A percentile compares a stretch with the other conserved stretches of the same genome.
These are phyloP conservation scores for Eubasilissa splendida DNA, from an alignment of 2,888 invertebrate genomes.

Conservation along the genomic window DNA sequence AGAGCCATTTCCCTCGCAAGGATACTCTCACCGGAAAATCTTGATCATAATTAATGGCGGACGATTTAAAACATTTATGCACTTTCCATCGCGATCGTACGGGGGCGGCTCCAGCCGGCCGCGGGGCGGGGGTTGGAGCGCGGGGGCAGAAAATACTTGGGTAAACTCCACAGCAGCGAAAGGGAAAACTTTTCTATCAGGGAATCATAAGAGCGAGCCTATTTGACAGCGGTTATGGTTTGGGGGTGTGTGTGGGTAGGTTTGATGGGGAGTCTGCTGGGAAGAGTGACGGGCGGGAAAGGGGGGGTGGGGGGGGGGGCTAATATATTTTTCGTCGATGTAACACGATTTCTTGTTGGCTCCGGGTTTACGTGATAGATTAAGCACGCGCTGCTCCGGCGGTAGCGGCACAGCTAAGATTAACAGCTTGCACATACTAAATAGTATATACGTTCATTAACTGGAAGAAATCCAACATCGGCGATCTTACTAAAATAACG, in stretches of 20 bases:
- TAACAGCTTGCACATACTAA: slow-evolving; percentile 30
- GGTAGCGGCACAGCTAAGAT: slow-evolving; percentile 14
- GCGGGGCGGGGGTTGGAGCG: not conserved
- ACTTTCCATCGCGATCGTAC: slow-evolving; percentile 44
- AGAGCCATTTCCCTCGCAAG: slow-evolving; percentile 8
- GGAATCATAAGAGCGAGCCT: slow-evolving; percentile 57
- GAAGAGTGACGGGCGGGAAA: slow-evolving; percentile 30
- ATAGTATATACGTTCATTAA: not conserved
- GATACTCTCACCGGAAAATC: slow-evolving; percentile 11
- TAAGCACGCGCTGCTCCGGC: slow-evolving; percentile 64
- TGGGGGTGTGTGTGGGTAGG: slow-evolving; percentile 22
- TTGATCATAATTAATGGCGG: slow-evolving; percentile 53
- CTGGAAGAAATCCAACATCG: too few species aligned
- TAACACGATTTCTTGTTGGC: slow-evolving; percentile 75
- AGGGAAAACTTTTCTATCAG: slow-evolving; percentile 57
- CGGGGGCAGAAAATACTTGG: slow-evolving; percentile 49
- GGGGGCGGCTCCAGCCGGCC: not conserved
- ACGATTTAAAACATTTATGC: slow-evolving; percentile 57
- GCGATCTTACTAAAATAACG: too few species aligned
- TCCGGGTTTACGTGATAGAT: slow-evolving; percentile 74
- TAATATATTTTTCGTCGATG: slow-evolving; percentile 76
- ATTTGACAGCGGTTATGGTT: slow-evolving; percentile 57
- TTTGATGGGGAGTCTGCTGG: slow-evolving; percentile 32
- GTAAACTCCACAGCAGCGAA: slow-evolving; percentile 51
- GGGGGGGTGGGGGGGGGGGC: slow-evolving; percentile 59